Conservation (phyloP, 2,113 vertebrate genomes). For the Sus scrofa region DNA sequence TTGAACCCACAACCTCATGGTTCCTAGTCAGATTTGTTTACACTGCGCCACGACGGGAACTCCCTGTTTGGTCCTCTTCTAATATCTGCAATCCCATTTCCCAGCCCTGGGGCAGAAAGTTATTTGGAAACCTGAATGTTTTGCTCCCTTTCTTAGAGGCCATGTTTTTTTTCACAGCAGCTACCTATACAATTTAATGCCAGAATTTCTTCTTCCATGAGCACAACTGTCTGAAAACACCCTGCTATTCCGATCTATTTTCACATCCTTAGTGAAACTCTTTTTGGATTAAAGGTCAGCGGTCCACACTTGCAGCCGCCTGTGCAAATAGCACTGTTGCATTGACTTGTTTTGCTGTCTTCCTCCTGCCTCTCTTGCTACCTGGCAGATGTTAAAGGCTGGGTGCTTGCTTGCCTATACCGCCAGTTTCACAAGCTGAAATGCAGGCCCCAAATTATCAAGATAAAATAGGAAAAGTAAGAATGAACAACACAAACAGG, state of each 20-base stretch:
- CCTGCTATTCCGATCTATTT: constrained; percentile 64
- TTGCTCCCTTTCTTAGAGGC: constrained; percentile 34
- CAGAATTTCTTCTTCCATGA: constrained; percentile 56
- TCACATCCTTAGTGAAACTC: constrained; percentile 46
- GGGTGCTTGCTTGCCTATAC: constrained; percentile 18
- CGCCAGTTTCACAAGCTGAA: not conserved
- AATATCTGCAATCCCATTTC: constrained; percentile 6
- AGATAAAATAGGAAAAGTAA: constrained; percentile 24
- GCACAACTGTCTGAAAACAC: constrained; percentile 64
- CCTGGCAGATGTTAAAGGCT: not conserved
- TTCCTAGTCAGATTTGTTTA: no score
- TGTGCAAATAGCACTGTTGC: constrained; percentile 46
- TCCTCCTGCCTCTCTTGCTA: not conserved
- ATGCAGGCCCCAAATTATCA: not conserved
- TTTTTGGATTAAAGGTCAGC: constrained; percentile 73
- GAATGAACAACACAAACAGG: not conserved
- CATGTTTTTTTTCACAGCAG: constrained; percentile 49
- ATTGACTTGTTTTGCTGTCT: not conserved
- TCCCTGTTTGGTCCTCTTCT: not conserved
- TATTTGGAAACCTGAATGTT: constrained; percentile 53
- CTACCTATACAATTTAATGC: constrained; percentile 64
- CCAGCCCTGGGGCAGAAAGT: not conserved
- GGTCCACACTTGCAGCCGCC: not conserved
- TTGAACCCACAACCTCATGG: no score
- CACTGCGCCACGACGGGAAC: no score